Evolutionary conservation across 2,888 invertebrate genomes (phyloP).

Genomic region (Melangyna quadrimaculata): DNA sequence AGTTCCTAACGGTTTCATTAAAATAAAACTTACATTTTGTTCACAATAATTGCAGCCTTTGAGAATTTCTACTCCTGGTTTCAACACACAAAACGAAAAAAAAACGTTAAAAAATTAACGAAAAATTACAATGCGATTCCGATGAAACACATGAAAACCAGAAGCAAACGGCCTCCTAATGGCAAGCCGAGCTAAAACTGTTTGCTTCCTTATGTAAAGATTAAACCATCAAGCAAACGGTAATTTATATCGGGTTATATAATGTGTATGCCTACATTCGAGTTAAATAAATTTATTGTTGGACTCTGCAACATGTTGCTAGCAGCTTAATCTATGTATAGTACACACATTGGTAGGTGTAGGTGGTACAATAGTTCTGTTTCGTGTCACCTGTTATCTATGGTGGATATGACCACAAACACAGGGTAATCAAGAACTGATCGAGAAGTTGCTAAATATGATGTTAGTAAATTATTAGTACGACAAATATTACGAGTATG

Average conservation of each 20-base stretch:
- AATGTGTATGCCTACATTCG: background rate
- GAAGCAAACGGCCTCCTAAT: slow-evolving; percentile 41
- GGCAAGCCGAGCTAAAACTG: slow-evolving; percentile 59
- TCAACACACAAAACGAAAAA: slow-evolving; percentile 1
- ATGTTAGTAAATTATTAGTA: too few relatives aligned
- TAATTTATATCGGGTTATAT: slow-evolving; percentile 8
- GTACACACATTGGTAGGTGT: too few relatives aligned
- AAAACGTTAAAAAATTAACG: background rate
- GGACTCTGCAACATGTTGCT: background rate
- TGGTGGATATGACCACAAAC: background rate
- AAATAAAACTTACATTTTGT: slow-evolving; percentile 17
- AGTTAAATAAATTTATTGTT: background rate
- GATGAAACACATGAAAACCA: slow-evolving; percentile 8
- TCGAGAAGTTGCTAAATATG: too few relatives aligned
- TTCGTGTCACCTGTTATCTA: background rate
- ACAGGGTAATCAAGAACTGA: background rate
- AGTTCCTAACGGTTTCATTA: background rate
- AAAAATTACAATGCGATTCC: slow-evolving; percentile 5
- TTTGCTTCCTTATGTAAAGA: slow-evolving; percentile 29
- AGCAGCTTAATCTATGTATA: background rate
- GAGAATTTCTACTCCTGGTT: background rate
- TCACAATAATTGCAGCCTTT: background rate
- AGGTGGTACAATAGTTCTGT: background rate
- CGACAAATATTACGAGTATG: too few relatives aligned
- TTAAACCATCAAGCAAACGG: background rate